phyloP scores from a whole-genome alignment of 2,797 vertebrate species.

The Echiichthys vipera region DNA sequence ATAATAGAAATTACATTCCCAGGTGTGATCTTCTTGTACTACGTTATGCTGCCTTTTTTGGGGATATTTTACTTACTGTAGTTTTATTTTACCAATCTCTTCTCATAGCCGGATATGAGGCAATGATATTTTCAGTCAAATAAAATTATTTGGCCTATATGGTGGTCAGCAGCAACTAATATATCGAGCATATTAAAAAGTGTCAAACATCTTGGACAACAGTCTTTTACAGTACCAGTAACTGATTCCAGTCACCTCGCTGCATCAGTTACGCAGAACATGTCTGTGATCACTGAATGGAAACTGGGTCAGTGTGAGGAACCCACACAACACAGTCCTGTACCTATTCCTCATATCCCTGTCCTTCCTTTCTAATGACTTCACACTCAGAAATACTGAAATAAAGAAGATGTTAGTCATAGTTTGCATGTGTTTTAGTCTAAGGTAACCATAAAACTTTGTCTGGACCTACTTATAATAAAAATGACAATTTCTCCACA shows the following conservation, averaged over 20 bases:
- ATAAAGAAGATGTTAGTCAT: background rate
- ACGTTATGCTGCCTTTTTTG: background rate
- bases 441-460: background rate
- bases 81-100: background rate
- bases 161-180: too few relatives aligned
- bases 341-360: slow-evolving; percentile 9
- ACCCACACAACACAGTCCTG: background rate
- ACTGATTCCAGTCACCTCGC: slow-evolving; percentile 16
- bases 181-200: too few relatives aligned
- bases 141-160: background rate
- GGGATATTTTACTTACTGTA: background rate
- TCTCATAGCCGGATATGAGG: background rate
- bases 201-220: background rate
- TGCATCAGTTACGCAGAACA: too few relatives aligned
- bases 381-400: background rate
- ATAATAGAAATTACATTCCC: background rate
- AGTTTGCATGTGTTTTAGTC: background rate
- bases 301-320: slow-evolving; percentile 51
- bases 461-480: slow-evolving; percentile 1
- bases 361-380: background rate
- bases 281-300: slow-evolving; percentile 34
- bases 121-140: background rate
- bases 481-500: background rate
- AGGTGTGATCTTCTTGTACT: background rate
- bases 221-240: background rate